Base-by-base conservation (phyloP, 2,113 vertebrate genomes). In the Phalacrocorax pelagicus region DNA sequence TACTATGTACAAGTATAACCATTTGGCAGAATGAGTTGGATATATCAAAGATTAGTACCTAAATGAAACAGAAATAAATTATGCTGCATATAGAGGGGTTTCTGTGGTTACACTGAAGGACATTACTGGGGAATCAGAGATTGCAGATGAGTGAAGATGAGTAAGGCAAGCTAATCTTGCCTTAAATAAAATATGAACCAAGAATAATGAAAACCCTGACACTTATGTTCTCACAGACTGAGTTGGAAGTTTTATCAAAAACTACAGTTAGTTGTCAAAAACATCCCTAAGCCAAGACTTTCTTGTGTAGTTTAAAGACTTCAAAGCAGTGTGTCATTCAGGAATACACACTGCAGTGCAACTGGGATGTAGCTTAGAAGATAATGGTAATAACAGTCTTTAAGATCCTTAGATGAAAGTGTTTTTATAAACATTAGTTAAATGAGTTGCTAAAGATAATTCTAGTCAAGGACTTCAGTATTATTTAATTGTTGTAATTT, bases 101-200 rank as follows among this genome's bases (percentile, higher is more conserved):
- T 92, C 62, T 72, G 72, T 91, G 51, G n/a, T 71, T 74, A 66
- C 34, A 36, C 66, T 54, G 78, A 92, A 94, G 81, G 72, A 70
- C 69, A 14, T 49, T 59, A 52, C 55, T 44, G 51, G 30, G 47
- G 34, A 94, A 49, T 59, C 40, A 51, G 71, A 63, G 62, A 70
- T 10, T 77, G 80, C 26, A 94, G 89, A 92, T 0, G 12, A 91
- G 58, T 81, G n/a, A n/a, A n/a, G n/a, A n/a, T n/a, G n/a, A n/a
- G n/a, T n/a, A n/a, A n/a, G 90, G 91, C 51, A 90, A 54, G 69
- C 36, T 85, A 84, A 92, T 93, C 80, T 69, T 6, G 14, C 44
- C 85, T 71, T 82, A 95, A 95, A 96, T 95, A 93, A 97, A 96
- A 94, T 89, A 96, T 69, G 88, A 90, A 86, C 65, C 20, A 82